Conservation (phyloP, 2,797 vertebrate genomes). For the Lepus oiostolus region DNA sequence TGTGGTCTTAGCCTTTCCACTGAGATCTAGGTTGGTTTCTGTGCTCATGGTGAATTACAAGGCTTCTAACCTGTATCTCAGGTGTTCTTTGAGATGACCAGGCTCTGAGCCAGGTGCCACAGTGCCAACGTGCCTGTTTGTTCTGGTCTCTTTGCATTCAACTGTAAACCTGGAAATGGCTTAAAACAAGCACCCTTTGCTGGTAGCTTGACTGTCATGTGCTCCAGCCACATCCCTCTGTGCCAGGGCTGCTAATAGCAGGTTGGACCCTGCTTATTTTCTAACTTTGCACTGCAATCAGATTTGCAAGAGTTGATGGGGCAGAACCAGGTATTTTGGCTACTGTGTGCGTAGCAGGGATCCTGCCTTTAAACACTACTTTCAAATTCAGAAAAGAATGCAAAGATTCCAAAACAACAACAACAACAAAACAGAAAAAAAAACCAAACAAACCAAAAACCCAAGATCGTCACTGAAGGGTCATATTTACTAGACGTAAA, state of each 20-base stretch:
- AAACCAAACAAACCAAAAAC: neutral
- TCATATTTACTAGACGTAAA: neutral
- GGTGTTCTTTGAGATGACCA: neutral
- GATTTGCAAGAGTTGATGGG: neutral
- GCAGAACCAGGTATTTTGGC: neutral
- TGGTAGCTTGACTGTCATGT: neutral
- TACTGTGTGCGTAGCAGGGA: neutral
- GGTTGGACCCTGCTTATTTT: slow-evolving; percentile 49
- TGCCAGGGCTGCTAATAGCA: slow-evolving; percentile 17
- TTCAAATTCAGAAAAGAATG: slow-evolving; percentile 47
- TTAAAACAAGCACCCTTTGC: slow-evolving; percentile 44
- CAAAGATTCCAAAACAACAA: neutral
- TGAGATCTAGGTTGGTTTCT: neutral
- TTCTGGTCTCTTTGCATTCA: neutral
- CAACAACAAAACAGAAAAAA: no score
- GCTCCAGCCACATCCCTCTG: neutral
- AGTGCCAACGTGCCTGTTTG: neutral
- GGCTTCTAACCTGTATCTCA: neutral
- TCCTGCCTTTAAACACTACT: neutral
- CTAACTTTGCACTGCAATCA: neutral
- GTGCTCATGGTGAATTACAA: neutral
- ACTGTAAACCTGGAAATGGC: neutral
- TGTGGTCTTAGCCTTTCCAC: neutral
- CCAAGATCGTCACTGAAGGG: neutral
- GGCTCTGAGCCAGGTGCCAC: slow-evolving; percentile 61